Evolutionary conservation across 2,797 vertebrate species (phyloP).

Genomic region (Chaenodraco wilsoni): DNA sequence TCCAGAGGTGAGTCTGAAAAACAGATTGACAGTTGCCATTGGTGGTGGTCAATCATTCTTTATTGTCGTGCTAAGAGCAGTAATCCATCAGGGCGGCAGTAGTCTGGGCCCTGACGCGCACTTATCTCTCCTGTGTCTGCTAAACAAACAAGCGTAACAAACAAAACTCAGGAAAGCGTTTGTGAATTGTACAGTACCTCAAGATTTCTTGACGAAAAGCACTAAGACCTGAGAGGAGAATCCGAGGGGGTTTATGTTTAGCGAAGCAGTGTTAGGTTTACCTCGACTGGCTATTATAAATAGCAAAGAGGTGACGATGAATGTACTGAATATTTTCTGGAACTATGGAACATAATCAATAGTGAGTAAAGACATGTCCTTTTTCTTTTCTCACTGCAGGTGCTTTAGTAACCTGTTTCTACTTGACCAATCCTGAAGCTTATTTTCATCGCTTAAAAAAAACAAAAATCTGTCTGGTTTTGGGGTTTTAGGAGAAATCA

Average conservation of each 20-base stretch:
- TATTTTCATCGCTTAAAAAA: slow-evolving; percentile 37
- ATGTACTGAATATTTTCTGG: slow-evolving; percentile 92
- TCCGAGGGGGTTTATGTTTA: slow-evolving; percentile 72
- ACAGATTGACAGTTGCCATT: slow-evolving; percentile 87
- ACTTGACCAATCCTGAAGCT: slow-evolving; percentile 51
- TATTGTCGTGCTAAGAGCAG: slow-evolving; percentile 88
- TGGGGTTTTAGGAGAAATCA: slow-evolving; percentile 23
- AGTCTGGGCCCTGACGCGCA: slow-evolving; percentile 89
- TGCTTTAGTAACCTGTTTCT: slow-evolving; percentile 52
- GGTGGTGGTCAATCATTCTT: slow-evolving; percentile 83
- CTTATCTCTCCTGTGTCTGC: slow-evolving; percentile 92
- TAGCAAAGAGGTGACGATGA: slow-evolving; percentile 93
- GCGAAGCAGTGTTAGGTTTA: slow-evolving; percentile 86
- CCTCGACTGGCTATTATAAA: slow-evolving; percentile 90
- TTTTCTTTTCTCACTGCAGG: slow-evolving; percentile 44
- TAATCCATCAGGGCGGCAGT: slow-evolving; percentile 85
- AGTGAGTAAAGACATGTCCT: slow-evolving; percentile 45
- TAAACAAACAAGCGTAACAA: slow-evolving; percentile 73
- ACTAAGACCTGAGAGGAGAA: slow-evolving; percentile 92
- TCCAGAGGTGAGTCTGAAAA: slow-evolving; percentile 90
- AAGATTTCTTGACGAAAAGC: slow-evolving; percentile 93
- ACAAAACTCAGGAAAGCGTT: slow-evolving; percentile 92
- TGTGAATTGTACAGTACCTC: slow-evolving; percentile 99
- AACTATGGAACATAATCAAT: slow-evolving; percentile 69
- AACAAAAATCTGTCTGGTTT: slow-evolving; percentile 26